Base-by-base conservation (phyloP, 2,888 invertebrate species). In the Orthonevra nobilis region DNA sequence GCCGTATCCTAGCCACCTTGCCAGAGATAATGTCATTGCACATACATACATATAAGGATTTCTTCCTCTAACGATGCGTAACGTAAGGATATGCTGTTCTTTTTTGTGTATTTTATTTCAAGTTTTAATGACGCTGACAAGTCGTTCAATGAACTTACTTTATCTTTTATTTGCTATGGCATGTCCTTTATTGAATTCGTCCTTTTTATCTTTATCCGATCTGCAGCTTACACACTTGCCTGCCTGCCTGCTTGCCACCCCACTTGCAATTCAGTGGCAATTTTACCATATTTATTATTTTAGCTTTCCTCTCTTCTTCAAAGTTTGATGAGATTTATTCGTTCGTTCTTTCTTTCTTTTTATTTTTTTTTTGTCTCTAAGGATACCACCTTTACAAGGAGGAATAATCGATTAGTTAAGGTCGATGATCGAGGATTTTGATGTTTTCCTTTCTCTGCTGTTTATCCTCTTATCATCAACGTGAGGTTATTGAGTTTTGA, bases 321-420 rank as follows among this genome's bases (percentile, higher is more conserved):
- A 75, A 68, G 46, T 75, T 75, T 75, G 74, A 75, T 75, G 68
- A 68, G 74, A 75, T 75, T 75, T 75, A 68, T 75, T 68, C 61
- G 52, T 32, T 44, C 12, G 20, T 48, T 44, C 34, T 9, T 28
- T 6, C 26, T 40, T 12, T 9, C 10, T 17, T 7, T 40, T 6
- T 32, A 32, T 12, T 9, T 9, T 17, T 7, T 40, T 32, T 64
- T 36, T 38, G 36, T 46, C 42, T 64, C 14, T 50, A 1, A 30
- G 20, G 32, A 40, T 52, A 56, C n/a, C n/a, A n/a, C 38, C 50
- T 74, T 32, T 66, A 26, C 36, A n/a, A n/a, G n/a, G 48, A 42
- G 15, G 74, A 75, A 54, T 68, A 75, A 75, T 68, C 54, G 68
- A 75, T 63, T 66, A 61, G 54, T 30, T 63, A 28, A 48, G 74